Percentiles rank a stretch among this genome's conserved stretches.
phyloP scores from a whole-genome alignment of 2,113 vertebrate species.

The Sigmodon hispidus region DNA sequence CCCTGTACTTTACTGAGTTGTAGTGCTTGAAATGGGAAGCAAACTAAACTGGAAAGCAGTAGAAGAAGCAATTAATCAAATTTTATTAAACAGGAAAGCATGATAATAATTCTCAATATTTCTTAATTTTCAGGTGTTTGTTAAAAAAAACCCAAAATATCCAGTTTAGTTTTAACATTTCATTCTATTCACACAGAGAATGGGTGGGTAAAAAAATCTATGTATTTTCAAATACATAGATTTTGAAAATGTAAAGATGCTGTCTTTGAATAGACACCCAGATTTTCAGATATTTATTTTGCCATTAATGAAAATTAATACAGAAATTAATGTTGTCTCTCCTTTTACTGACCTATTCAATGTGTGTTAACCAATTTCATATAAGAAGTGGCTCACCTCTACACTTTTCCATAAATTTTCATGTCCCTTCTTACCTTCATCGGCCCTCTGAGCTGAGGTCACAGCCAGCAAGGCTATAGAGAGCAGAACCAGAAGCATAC shows the following conservation, averaged over 20 bases:
- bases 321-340: not conserved
- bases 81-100: not conserved
- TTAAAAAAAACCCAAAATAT: not conserved
- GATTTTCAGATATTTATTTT: not conserved
- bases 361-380: not conserved
- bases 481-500: constrained; percentile 47
- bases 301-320: not conserved
- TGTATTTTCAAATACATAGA: not conserved
- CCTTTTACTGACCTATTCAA: not conserved
- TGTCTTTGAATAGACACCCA: not conserved
- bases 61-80: not conserved
- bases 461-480: constrained; percentile 17
- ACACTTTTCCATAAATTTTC: not conserved
- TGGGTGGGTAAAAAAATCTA: not conserved
- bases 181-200: not conserved
- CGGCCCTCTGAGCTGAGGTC: not conserved
- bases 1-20: not conserved
- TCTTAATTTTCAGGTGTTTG: not conserved
- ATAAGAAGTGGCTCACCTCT: not conserved
- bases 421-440: not conserved
- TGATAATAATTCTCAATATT: not conserved
- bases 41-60: not conserved
- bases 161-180: not conserved
- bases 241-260: not conserved
- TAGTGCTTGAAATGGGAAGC: not conserved